Evolutionary conservation across 2,888 invertebrate species (phyloP).

Genomic region (Yponomeuta cagnagella): DNA sequence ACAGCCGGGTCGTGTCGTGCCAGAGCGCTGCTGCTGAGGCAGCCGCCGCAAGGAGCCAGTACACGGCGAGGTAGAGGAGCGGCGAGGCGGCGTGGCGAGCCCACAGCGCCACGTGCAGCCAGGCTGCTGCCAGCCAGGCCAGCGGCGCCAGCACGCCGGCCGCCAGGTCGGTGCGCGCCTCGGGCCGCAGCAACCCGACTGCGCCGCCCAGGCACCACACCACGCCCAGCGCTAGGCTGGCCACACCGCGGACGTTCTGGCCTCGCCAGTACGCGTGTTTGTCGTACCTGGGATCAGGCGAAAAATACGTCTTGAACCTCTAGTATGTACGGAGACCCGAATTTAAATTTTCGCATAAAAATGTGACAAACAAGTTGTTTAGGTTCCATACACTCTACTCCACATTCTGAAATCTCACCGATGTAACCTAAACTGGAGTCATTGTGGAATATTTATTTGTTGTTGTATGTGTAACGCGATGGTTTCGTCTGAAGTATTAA

Average conservation of each 20-base stretch:
- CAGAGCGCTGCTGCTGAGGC: slow-evolving; percentile 47
- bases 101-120: slow-evolving; percentile 58
- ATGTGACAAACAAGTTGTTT: too few relatives aligned
- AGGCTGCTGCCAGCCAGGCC: slow-evolving; percentile 60
- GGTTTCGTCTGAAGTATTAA: too few relatives aligned
- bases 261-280: slow-evolving; percentile 46
- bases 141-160: slow-evolving; percentile 49
- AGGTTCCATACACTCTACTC: too few relatives aligned
- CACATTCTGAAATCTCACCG: too few relatives aligned
- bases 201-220: slow-evolving; percentile 55
- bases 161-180: slow-evolving; percentile 44
- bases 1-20: slow-evolving; percentile 32
- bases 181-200: slow-evolving; percentile 42
- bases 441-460: too few relatives aligned
- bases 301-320: neutral
- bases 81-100: slow-evolving; percentile 55
- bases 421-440: too few relatives aligned
- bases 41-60: slow-evolving; percentile 56
- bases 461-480: too few relatives aligned
- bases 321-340: too few relatives aligned
- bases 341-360: too few relatives aligned
- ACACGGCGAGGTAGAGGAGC: slow-evolving; percentile 60
- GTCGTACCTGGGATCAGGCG: slow-evolving; percentile 26
- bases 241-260: slow-evolving; percentile 54
- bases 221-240: slow-evolving; percentile 44